A percentile compares a stretch with the other conserved stretches of the same genome.
These are phyloP conservation scores for Corvus moneduloides DNA, from an alignment of 2,113 vertebrate species.

Conservation along the genomic window DNA sequence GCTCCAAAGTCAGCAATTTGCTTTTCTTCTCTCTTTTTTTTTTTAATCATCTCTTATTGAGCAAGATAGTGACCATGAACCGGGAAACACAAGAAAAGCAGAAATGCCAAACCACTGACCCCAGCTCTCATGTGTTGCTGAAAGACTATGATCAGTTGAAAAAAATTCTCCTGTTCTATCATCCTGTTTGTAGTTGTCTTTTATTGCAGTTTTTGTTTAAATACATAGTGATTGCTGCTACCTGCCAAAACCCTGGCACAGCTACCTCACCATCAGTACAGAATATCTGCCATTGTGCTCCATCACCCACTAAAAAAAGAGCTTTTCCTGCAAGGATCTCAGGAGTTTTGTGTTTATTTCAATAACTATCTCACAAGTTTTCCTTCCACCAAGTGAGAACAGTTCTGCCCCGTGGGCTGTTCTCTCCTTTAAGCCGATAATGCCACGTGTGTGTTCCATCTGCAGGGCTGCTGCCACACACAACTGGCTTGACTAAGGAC, in stretches of 20 bases:
- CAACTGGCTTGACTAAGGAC: background rate
- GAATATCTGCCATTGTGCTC: background rate
- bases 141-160: background rate
- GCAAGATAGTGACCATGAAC: background rate
- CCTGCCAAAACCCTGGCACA: background rate
- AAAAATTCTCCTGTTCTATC: background rate
- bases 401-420: background rate
- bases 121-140: rapidly evolving
- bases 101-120: background rate
- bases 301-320: background rate
- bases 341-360: background rate
- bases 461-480: background rate
- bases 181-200: background rate
- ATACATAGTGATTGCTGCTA: background rate
- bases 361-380: background rate
- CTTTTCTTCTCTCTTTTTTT: background rate
- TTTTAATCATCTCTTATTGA: background rate
- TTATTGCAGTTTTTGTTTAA: background rate
- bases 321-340: background rate
- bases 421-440: background rate
- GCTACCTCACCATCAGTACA: background rate
- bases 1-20: background rate
- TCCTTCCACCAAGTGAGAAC: background rate
- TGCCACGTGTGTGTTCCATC: rapidly evolving
- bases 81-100: background rate